Conservation (phyloP, 2,888 invertebrate species). For the Eupithecia abbreviata region DNA sequence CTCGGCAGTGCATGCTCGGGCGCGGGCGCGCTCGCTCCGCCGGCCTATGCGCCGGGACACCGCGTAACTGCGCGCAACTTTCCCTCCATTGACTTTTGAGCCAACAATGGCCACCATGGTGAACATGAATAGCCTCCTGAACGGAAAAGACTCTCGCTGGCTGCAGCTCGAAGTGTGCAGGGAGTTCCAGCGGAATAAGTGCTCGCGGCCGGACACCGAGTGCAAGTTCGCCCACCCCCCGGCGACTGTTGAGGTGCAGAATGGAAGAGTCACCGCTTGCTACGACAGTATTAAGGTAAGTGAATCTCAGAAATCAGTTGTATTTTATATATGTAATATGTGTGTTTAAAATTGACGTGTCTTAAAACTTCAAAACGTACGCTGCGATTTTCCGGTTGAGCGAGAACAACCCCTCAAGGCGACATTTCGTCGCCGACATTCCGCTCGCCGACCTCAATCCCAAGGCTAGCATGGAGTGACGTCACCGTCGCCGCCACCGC, state of each 20-base stretch:
- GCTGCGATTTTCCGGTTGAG: slow-evolving; percentile 61
- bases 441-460: slow-evolving; percentile 78
- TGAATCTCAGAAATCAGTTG: slow-evolving; percentile 14
- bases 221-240: slow-evolving; percentile 99
- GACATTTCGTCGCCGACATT: slow-evolving; percentile 75
- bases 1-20: slow-evolving; percentile 71
- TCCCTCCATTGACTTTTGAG: slow-evolving; percentile 66
- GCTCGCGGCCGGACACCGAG: slow-evolving; percentile 99
- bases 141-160: slow-evolving; percentile 99
- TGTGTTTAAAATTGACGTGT: not conserved
- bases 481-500: slow-evolving; percentile 58
- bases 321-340: slow-evolving; percentile 3
- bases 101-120: slow-evolving; percentile 92
- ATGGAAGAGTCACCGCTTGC: slow-evolving; percentile 99
- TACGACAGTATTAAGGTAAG: slow-evolving; percentile 99
- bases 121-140: slow-evolving; percentile 98
- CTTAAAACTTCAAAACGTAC: slow-evolving; percentile 50
- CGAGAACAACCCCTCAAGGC: slow-evolving; percentile 69
- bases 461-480: slow-evolving; percentile 78
- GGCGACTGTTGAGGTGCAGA: slow-evolving; percentile 99
- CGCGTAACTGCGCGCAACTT: slow-evolving; percentile 76
- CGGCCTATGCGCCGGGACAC: slow-evolving; percentile 81
- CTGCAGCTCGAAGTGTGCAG: slow-evolving; percentile 99
- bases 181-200: slow-evolving; percentile 99
- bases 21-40: slow-evolving; percentile 75